Conservation (phyloP, 1,140 invertebrate genomes). For the Leptopilina clavipes region DNA sequence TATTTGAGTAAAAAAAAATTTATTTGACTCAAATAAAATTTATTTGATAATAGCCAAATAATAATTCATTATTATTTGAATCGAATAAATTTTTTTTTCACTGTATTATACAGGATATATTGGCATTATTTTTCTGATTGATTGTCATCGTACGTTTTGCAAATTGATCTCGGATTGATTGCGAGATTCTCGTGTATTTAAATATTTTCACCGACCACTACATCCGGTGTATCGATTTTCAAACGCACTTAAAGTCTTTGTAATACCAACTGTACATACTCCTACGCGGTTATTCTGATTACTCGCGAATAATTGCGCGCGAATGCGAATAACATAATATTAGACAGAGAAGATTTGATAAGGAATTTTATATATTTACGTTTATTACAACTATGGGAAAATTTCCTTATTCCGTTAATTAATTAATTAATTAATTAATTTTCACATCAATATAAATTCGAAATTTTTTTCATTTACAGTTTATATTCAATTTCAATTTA, state of each 20-base stretch:
- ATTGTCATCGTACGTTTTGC: not conserved
- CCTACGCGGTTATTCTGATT: conserved; percentile 14
- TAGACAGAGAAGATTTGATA: not conserved
- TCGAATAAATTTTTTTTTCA: too few relatives aligned
- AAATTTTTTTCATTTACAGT: too few relatives aligned
- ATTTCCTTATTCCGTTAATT: too few relatives aligned
- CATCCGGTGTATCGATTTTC: conserved; percentile 25
- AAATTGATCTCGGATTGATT: not conserved
- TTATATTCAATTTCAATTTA: too few relatives aligned
- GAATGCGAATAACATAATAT: conserved; percentile 13
- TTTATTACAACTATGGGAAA: too few relatives aligned
- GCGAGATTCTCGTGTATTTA: not conserved
- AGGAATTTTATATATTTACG: not conserved
- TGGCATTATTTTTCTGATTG: not conserved
- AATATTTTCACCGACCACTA: conserved; percentile 12
- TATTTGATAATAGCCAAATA: too few relatives aligned
- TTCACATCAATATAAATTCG: too few relatives aligned
- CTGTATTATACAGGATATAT: too few relatives aligned
- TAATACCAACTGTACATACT: conserved; percentile 2
- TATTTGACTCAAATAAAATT: too few relatives aligned
- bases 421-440: too few relatives aligned
- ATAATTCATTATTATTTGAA: too few relatives aligned
- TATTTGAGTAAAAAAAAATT: too few relatives aligned
- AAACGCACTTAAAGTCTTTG: not conserved
- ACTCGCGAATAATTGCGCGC: conserved; percentile 19